Conservation (phyloP, 1,140 invertebrate species). For the Anoplophora glabripennis region DNA sequence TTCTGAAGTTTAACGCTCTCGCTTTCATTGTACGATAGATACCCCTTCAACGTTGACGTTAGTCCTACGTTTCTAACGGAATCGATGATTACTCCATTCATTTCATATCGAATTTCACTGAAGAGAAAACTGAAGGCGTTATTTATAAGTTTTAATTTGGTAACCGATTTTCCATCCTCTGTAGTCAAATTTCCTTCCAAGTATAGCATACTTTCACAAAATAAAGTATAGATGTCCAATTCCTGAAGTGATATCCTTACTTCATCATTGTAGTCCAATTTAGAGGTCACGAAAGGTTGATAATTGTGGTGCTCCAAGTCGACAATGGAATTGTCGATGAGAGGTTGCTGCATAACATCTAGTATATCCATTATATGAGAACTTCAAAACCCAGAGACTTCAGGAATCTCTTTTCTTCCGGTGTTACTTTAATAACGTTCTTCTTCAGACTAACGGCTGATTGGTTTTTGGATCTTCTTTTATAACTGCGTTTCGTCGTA, state of each 20-base stretch:
- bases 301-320: slow-evolving; percentile 9
- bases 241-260: slow-evolving; percentile 10
- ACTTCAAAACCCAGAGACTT: slow-evolving; percentile 17
- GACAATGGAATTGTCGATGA: neutral
- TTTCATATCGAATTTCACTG: slow-evolving; percentile 50
- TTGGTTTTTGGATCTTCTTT: too few species aligned
- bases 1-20: slow-evolving; percentile 34
- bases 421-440: slow-evolving; percentile 2
- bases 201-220: slow-evolving; percentile 7
- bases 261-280: slow-evolving; percentile 12
- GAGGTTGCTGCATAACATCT: slow-evolving; percentile 10
- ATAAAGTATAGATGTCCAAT: slow-evolving; percentile 14
- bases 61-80: slow-evolving; percentile 46
- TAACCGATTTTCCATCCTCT: slow-evolving; percentile 15
- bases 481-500: too few species aligned
- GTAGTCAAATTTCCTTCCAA: slow-evolving; percentile 35
- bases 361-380: slow-evolving; percentile 21
- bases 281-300: slow-evolving; percentile 6
- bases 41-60: slow-evolving; percentile 47
- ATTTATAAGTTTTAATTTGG: slow-evolving; percentile 41
- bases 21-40: slow-evolving; percentile 31
- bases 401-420: slow-evolving; percentile 13
- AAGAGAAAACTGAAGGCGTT: slow-evolving; percentile 49
- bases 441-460: too few species aligned
- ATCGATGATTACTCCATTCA: slow-evolving; percentile 51